Percentiles rank a stretch among this genome's conserved stretches.
These are phyloP conservation scores for Cyprinella venusta DNA, from an alignment of 2,797 vertebrate species.

Conservation along the genomic window DNA sequence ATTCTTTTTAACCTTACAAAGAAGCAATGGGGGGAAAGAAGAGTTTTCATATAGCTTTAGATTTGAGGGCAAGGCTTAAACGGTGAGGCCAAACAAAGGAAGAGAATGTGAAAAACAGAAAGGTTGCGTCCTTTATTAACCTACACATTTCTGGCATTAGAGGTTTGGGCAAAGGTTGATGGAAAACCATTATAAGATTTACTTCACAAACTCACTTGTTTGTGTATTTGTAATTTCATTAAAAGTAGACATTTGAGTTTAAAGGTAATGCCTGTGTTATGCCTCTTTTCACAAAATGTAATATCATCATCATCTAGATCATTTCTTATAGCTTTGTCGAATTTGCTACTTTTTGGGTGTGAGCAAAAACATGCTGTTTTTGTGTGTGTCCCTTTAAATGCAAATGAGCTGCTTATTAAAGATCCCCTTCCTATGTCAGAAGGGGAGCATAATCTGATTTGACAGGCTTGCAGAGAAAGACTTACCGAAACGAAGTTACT, in stretches of 20 bases:
- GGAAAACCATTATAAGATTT: constrained; percentile 29
- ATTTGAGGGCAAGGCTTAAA: constrained; percentile 75
- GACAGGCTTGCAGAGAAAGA: too few species aligned
- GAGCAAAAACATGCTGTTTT: too few species aligned
- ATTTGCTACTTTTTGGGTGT: too few species aligned
- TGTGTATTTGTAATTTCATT: background rate
- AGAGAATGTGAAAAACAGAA: constrained; percentile 71
- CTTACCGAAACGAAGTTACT: too few species aligned
- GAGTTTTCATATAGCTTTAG: constrained; percentile 66
- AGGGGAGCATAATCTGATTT: too few species aligned
- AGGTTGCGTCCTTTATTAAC: constrained; percentile 67
- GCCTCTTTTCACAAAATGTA: too few species aligned
- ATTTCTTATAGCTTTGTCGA: too few species aligned
- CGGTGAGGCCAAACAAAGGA: constrained; percentile 71
- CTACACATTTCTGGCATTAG: constrained; percentile 65
- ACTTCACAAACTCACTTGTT: constrained; percentile 25
- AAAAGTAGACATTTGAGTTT: background rate
- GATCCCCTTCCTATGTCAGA: too few species aligned
- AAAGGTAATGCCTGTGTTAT: background rate
- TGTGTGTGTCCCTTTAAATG: too few species aligned
- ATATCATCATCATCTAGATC: too few species aligned
- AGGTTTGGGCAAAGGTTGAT: constrained; percentile 57
- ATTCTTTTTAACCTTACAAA: constrained; percentile 74
- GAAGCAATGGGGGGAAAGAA: constrained; percentile 66
- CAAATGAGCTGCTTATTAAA: too few species aligned